A percentile compares a stretch with the other conserved stretches of the same genome.
Conservation (phyloP, 1,140 invertebrate genomes). For the Maniola jurtina region DNA sequence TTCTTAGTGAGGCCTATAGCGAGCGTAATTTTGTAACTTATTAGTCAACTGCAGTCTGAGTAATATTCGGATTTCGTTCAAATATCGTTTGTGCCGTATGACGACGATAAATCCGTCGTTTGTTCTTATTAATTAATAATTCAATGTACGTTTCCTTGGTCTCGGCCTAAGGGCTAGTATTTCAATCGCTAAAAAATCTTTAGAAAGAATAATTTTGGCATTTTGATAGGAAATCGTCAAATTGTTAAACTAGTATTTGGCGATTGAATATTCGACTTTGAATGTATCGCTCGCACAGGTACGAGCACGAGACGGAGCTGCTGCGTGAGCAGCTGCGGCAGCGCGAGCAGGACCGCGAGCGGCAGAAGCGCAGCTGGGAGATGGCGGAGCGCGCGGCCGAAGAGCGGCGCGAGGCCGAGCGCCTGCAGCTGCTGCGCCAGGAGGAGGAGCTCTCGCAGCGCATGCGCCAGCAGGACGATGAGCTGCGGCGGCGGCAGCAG, state of each 20-base stretch:
- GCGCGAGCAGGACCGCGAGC: constrained; percentile 91
- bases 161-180: too few relatives aligned
- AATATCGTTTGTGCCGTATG: too few relatives aligned
- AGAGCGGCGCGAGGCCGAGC: constrained; percentile 87
- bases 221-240: too few relatives aligned
- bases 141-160: too few relatives aligned
- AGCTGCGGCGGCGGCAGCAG: constrained; percentile 88
- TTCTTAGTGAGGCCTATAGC: too few relatives aligned
- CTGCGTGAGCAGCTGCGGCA: constrained; percentile 86
- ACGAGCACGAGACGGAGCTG: constrained; percentile 73
- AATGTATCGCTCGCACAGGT: constrained; percentile 36
- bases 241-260: background rate
- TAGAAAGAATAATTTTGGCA: too few relatives aligned
- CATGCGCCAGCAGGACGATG: constrained; percentile 89
- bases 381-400: constrained; percentile 91
- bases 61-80: too few relatives aligned
- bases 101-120: too few relatives aligned
- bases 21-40: too few relatives aligned
- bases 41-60: too few relatives aligned
- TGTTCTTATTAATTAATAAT: too few relatives aligned
- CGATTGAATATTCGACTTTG: background rate
- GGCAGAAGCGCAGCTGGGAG: constrained; percentile 93
- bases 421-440: constrained; percentile 84
- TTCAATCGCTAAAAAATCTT: too few relatives aligned
- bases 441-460: constrained; percentile 87